Evolutionary conservation across 2,797 vertebrate species (phyloP), one percentile per base, ranked within the genome.

Genomic region (Centropyge bicolor): DNA sequence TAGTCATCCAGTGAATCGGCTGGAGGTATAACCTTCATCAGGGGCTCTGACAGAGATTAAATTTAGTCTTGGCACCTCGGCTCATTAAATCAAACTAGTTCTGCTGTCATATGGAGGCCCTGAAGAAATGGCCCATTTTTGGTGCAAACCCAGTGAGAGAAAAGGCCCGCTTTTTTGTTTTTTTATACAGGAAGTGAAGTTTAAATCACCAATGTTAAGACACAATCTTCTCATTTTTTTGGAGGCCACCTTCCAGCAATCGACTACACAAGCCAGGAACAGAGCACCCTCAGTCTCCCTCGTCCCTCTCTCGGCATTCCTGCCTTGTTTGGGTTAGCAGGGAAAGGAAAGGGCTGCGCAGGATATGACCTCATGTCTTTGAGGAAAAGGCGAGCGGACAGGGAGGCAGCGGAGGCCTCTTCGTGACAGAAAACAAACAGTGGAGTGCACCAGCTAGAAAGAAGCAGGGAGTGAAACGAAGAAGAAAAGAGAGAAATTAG

Each of bases 311-410:
- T 64, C 70, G 11, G 86, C 93, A 93, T 94, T 94, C 93, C 91
- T 90, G 85, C 78, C 89, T 93, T 95, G 93, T 95, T 95, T 95
- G 94, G 95, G 94, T 95, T 95, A 95, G 93, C 89, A 67, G 79
- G 87, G 78, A 93, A 83, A 94, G 94, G 94, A 95, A 95, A 95
- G 93, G 94, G 93, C 92, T 73, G 91, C 91, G 75, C 94, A 96
- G 95, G 95, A 96, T 94, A 94, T 95, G 91, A 95, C 94, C 92
- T 95, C 93, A 95, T 94, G 93, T 94, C 95, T 96, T 92, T 91
- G 91, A 95, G 94, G 94, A 93, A 94, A 94, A 94, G 91, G 89
- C 86, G 31, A 88, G 88, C 64, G 83, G 86, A 91, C 89, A 83
- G 81, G 89, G 88, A 88, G 90, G 93, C 79, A 86, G 88, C 80